These are phyloP conservation scores for Heliconius charithonia DNA, from an alignment of 2,888 invertebrate genomes.

Conservation along the genomic window DNA sequence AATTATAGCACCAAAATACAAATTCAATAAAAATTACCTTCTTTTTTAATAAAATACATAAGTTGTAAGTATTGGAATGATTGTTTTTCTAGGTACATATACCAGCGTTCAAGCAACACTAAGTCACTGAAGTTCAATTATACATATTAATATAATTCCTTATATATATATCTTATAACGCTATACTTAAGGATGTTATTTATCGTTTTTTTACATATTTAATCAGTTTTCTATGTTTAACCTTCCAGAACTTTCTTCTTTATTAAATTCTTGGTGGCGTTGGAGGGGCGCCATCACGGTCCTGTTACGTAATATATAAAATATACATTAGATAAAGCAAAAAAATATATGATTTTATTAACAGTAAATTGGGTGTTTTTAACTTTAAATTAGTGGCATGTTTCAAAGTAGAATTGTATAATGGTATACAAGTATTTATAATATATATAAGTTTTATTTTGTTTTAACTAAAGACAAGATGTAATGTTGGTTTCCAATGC, in stretches of 20 bases:
- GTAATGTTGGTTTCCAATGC: too few relatives aligned
- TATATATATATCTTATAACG: conserved; percentile 46
- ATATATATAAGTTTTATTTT: too few relatives aligned
- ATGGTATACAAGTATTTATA: too few relatives aligned
- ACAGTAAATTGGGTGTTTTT: background rate
- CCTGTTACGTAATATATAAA: conserved; percentile 55
- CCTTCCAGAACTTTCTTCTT: conserved; percentile 42
- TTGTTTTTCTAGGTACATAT: conserved; percentile 20
- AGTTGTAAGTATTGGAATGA: conserved; percentile 24
- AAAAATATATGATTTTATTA: background rate
- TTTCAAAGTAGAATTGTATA: too few relatives aligned
- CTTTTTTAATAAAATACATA: background rate
- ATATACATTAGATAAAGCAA: background rate
- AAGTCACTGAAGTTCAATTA: conserved; percentile 21
- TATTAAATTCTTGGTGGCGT: conserved; percentile 77
- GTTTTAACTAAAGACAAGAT: too few relatives aligned
- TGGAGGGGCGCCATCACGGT: conserved; percentile 77
- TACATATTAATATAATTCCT: conserved; percentile 30
- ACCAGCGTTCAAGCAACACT: background rate
- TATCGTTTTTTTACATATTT: conserved; percentile 47
- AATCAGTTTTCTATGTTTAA: conserved; percentile 42
- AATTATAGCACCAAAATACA: conserved; percentile 55
- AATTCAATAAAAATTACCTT: conserved; percentile 14
- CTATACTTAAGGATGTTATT: conserved; percentile 49
- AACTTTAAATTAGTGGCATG: background rate